Conservation (phyloP, 2,113 vertebrate species). For the Rattus norvegicus region GRCr8 NC_086035.1:25433501-25434000, state of each 20-base stretch:
- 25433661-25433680: conserved; percentile 76
- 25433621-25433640: conserved; percentile 72
- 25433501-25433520: conserved; percentile 64
- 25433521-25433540: conserved; percentile 67
- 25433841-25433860: conserved; percentile 26
- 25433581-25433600: conserved; percentile 48
- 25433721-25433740: conserved; percentile 78
- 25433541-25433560: conserved; percentile 63
- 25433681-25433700: conserved; percentile 79
- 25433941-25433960: neutral
- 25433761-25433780: conserved; percentile 76
- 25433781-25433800: conserved; percentile 78
- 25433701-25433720: conserved; percentile 78
- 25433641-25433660: conserved; percentile 76
- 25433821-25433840: conserved; percentile 52
- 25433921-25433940: neutral
- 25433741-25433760: conserved; percentile 71
- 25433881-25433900: conserved; percentile 1
- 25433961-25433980: neutral
- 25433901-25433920: neutral
- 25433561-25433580: conserved; percentile 68
- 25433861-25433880: conserved; percentile 1
- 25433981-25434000: neutral
- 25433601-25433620: conserved; percentile 74
- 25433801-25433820: conserved; percentile 70